Evolutionary conservation across 2,888 invertebrate species (phyloP).

Genomic region (Cynaeus angustus): DNA sequence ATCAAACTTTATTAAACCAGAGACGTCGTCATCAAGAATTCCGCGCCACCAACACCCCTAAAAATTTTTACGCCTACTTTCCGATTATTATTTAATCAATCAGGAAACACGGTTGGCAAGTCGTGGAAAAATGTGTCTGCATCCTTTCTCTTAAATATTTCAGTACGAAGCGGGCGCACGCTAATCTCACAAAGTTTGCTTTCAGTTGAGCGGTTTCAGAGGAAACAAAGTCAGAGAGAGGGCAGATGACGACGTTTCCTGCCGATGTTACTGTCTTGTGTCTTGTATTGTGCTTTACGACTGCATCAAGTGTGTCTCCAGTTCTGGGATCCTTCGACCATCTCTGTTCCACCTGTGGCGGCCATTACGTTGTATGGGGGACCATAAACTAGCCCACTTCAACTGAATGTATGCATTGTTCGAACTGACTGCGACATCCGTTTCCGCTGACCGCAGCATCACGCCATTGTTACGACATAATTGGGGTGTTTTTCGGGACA

Average conservation of each 20-base stretch:
- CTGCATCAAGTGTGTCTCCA: conserved; percentile 56
- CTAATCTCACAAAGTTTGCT: conserved; percentile 47
- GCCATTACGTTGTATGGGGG: conserved; percentile 32
- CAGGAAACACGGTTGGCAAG: neutral
- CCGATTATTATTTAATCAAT: conserved; percentile 30
- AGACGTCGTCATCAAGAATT: conserved; percentile 1
- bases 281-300: conserved; percentile 59
- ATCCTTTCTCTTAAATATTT: conserved; percentile 31
- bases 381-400: conserved; percentile 44
- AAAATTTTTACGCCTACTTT: conserved; percentile 18
- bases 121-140: conserved; percentile 27
- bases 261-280: conserved; percentile 55
- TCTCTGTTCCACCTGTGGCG: conserved; percentile 43
- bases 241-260: conserved; percentile 60
- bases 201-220: conserved; percentile 35
- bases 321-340: conserved; percentile 9
- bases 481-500: conserved; percentile 20
- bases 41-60: neutral
- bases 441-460: conserved; percentile 45
- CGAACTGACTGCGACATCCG: conserved; percentile 41
- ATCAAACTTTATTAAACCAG: conserved; percentile 53
- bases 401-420: conserved; percentile 46
- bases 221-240: conserved; percentile 37
- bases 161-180: conserved; percentile 21
- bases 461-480: conserved; percentile 35